Base-by-base conservation (phyloP, 2,888 invertebrate genomes). In the Melolontha melolontha region DNA sequence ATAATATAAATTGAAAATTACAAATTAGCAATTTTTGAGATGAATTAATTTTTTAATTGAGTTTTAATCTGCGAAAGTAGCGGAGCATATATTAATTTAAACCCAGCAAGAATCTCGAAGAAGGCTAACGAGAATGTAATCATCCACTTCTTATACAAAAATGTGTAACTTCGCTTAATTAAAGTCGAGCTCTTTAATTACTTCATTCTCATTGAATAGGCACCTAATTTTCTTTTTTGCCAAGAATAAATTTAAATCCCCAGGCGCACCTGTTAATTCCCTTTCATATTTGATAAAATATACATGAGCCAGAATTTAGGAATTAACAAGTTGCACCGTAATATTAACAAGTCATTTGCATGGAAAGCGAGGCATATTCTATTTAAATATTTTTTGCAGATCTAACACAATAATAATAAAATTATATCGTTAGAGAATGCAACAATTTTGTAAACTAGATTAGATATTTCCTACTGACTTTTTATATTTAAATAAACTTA, bases 111-210 rank as follows among this genome's bases (percentile, higher is more conserved):
- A 47, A 47, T 6, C 14, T 59, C 12, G 12, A 59, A 59, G 34
- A 47, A 47, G 47, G 7, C 59, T 59, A 47, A 59, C 59, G 44
- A 47, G 44, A 29, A 59, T 59, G 44, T 59, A 47, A 59, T 59
- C 47, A 59, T 27, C 59, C 59, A 47, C 59, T 59, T 59, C 59
- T 49, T 59, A 59, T 59, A 59, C 59, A 59, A 59, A 59, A 47
- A 44, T 59, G 59, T 34, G 34, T 47, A 59, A 34, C 59, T 47
- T 49, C 47, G 34, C 47, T 59, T 59, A 59, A 59, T 59, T 59
- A 59, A 59, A 62, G 42, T 39, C 47, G 34, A 62, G 34, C 59
- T 62, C 47, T 47, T 62, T 49, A 49, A 62, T 62, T 49, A 62
- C 47, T 49, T 47, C 47, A 62, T 62, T 34, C 16, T 47, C 59